Evolutionary conservation across 2,113 vertebrate genomes (phyloP), one percentile per base, ranked within the genome.

Genomic region (crab-eating macaque (Macaca fascicularis)): DNA sequence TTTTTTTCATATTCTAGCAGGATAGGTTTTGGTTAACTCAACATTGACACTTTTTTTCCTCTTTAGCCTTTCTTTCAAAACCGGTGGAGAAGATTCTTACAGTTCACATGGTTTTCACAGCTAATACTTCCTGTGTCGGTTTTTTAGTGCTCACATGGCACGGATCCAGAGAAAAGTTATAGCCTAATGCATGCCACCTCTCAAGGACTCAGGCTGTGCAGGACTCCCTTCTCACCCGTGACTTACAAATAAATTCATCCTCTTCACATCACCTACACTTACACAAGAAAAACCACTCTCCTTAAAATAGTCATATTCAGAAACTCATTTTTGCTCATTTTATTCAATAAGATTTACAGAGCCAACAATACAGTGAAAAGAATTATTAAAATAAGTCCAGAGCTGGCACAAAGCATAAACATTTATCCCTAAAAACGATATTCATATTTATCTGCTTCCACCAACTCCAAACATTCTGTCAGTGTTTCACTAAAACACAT

Each of bases 321-420:
- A 93, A 88, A 48, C 27, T 89, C 1, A 0, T 43, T 90, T 80
- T 91, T 96, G 74, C 83, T 92, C 90, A 94, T 92, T 89, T 79
- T 8, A 84, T 30, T 92, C 67, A 94, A 32, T 89, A 92, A 72
- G 52, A 79, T 84, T 93, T 90, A 90, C 4, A 88, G 23, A 96
- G 30, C 23, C 82, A 92, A 94, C 38, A 59, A 50, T 43, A 89
- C 80, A 91, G 50, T 19, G 14, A 74, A 93, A 92, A 88, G 52
- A 88, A 89, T 72, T 52, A 79, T 94, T 70, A 69, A 94, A 95
- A 86, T 91, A 89, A 97, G 86, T 86, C 69, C 92, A 93, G 48
- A 23, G 32, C 61, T 55, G 52, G 27, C 43, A 94, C 23, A 70
- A 95, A 80, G 8, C 38, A 90, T 70, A 80, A 80, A 70, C 10